These are phyloP conservation scores for Globicephala melas DNA, from an alignment of 2,113 vertebrate genomes.

Conservation along the genomic window DNA sequence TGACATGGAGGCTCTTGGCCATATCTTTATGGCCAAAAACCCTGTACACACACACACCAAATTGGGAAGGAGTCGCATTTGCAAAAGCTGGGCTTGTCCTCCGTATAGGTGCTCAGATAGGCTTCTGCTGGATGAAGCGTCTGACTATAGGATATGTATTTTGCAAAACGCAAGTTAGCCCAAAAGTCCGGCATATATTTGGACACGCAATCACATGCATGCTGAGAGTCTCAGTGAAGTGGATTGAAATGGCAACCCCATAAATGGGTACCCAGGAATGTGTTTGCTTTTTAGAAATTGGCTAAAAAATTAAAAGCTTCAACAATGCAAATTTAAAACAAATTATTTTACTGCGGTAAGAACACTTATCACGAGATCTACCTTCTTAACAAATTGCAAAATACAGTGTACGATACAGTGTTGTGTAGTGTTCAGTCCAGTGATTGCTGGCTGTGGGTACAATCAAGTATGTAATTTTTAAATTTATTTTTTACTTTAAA, in stretches of 20 bases:
- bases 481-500: slow-evolving; percentile 45
- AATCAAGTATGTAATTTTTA: background rate
- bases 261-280: background rate
- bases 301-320: background rate
- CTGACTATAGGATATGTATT: background rate
- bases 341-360: background rate
- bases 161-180: background rate
- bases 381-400: background rate
- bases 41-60: slow-evolving; percentile 14
- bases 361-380: background rate
- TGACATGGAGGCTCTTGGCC: background rate
- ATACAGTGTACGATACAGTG: background rate
- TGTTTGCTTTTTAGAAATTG: background rate
- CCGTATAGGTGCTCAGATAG: background rate
- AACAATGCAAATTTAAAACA: background rate
- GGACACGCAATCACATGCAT: background rate
- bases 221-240: background rate
- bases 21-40: background rate
- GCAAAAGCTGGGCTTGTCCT: background rate
- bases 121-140: background rate
- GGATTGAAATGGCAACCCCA: background rate
- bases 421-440: background rate
- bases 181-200: background rate
- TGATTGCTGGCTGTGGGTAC: too few relatives aligned
- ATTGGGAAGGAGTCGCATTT: background rate